These are phyloP conservation scores for Eremophila alpestris DNA, from an alignment of 2,797 vertebrate species.

Conservation along the genomic window DNA sequence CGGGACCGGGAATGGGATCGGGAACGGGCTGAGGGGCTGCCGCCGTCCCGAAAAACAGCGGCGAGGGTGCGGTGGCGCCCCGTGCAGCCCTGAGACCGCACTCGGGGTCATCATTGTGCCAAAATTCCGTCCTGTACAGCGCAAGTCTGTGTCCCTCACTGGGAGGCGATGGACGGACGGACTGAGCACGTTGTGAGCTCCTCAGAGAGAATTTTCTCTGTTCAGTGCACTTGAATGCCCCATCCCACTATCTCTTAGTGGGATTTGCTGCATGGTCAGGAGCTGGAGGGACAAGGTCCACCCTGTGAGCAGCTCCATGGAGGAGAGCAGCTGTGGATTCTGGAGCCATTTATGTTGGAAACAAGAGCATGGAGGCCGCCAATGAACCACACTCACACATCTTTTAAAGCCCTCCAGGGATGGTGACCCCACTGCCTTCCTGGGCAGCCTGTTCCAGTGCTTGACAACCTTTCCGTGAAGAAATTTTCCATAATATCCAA, in stretches of 20 bases:
- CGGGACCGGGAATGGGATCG: neutral
- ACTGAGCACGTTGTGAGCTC: rapidly evolving
- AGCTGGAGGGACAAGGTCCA: rapidly evolving
- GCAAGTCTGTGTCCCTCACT: rapidly evolving
- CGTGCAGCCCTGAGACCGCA: neutral
- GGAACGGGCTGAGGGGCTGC: neutral
- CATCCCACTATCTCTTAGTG: rapidly evolving
- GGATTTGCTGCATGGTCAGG: rapidly evolving
- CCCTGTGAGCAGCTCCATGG: neutral
- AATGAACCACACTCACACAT: neutral
- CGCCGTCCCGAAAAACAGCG: neutral
- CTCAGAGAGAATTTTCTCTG: neutral
- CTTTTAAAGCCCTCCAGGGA: neutral
- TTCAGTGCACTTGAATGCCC: neutral
- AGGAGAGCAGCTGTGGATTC: neutral
- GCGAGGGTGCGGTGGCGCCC: neutral
- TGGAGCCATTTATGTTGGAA: rapidly evolving
- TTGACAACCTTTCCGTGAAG: neutral
- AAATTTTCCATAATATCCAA: neutral
- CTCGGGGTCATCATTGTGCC: rapidly evolving
- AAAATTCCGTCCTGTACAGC: rapidly evolving
- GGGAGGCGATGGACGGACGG: neutral
- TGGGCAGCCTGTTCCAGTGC: neutral
- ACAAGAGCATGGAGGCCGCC: too few relatives aligned
- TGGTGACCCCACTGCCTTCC: neutral